Percentiles rank a stretch among this genome's conserved stretches.
These are phyloP conservation scores for Bicyclus anynana DNA, from an alignment of 1,140 invertebrate species.

Conservation along the genomic window DNA sequence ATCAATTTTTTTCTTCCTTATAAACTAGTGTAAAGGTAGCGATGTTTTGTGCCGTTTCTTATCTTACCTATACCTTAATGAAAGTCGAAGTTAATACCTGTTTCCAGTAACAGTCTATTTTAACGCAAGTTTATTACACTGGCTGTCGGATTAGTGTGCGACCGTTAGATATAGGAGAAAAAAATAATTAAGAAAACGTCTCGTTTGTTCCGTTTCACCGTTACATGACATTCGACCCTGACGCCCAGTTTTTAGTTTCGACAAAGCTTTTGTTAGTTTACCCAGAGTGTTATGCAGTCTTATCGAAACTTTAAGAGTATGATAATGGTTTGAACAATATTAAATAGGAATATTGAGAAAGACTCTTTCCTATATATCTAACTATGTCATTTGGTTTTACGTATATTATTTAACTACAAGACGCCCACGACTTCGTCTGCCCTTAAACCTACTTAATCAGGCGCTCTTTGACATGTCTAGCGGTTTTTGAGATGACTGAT, in stretches of 20 bases:
- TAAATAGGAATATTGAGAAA: not conserved
- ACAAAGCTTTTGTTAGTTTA: not conserved
- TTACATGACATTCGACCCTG: slow-evolving; percentile 39
- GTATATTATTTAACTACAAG: too few relatives aligned
- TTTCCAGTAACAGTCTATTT: not conserved
- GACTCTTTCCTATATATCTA: too few relatives aligned
- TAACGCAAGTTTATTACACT: not conserved
- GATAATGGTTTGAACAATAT: not conserved
- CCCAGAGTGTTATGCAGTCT: not conserved
- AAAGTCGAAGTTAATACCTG: not conserved
- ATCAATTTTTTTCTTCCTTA: too few relatives aligned
- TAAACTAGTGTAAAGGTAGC: too few relatives aligned
- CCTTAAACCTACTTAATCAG: too few relatives aligned
- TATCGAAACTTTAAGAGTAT: not conserved
- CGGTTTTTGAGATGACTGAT: too few relatives aligned
- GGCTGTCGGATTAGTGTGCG: not conserved
- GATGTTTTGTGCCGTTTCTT: not conserved
- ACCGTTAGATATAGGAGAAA: not conserved
- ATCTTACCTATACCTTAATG: slow-evolving; percentile 2
- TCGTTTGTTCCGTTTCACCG: slow-evolving; percentile 23
- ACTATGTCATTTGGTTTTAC: too few relatives aligned
- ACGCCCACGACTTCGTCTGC: too few relatives aligned
- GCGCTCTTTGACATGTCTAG: too few relatives aligned
- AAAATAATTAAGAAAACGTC: not conserved
- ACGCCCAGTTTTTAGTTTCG: not conserved